Base-by-base conservation (phyloP, 2,888 invertebrate genomes). In the Mellilla xanthometata region DNA sequence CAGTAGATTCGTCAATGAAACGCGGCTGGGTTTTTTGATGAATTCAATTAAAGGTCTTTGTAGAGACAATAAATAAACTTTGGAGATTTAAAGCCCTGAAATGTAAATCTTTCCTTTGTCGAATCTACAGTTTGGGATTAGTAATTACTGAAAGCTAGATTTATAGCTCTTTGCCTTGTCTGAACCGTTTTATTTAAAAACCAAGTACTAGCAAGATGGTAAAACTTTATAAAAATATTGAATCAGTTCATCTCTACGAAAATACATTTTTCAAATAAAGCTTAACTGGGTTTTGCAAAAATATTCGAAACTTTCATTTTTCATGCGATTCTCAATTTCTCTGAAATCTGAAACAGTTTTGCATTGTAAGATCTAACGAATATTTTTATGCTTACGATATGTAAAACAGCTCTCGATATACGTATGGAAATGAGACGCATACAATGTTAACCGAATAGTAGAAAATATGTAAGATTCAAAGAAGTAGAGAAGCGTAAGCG, bases 61-160 rank as follows among this genome's bases (percentile, higher is more conserved):
- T n/a, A 24, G 24, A 24, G 24, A 39, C 8, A 36, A 26, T 10
- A 10, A 24, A 24, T 24, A 24, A 24, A 24, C 24, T 24, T 24
- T 4, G 2, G 30, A 9, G 42, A 34, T 45, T 39, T 40, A 48
- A 19, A 19, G 15, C 15, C 15, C 15, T 19, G 15, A 19, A 19
- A 4, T 5, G 28, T 49, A 48, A 47, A 57, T 49, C 31, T 43
- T 31, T 35, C 46, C 47, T 38, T 38, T 12, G 15, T 19, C 15
- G 15, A 19, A 19, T 19, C 15, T 6, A 19, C 15, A 19, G 15
- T 19, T 19, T 19, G 15, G 15, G 3, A 6, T 6, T 6, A 3
- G 15, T 19, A 19, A 19, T 19, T 19, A 19, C 15, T 5, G 6
- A 3, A 6, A 19, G 15, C 15, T 19, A 1, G 15, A 19, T 19